A percentile compares a stretch with the other conserved stretches of the same genome.
Evolutionary conservation across 2,113 vertebrate genomes (phyloP).

Genomic region (Rhinoptilus africanus): DNA sequence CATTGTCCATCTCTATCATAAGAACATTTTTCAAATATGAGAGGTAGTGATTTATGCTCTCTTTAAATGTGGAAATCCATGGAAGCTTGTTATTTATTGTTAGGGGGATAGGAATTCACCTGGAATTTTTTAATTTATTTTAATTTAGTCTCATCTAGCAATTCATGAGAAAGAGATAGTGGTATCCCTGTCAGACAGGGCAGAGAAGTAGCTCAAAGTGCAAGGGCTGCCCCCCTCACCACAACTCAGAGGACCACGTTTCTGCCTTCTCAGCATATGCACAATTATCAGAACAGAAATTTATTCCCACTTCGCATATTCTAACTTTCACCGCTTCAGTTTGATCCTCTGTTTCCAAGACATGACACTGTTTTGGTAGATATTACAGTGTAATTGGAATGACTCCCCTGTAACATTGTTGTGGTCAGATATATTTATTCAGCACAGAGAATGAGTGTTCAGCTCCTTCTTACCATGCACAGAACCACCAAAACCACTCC

Average conservation of each 20-base stretch:
- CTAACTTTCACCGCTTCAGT: background rate
- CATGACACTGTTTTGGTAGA: background rate
- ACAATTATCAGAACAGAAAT: background rate
- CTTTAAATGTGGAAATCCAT: background rate
- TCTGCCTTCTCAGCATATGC: background rate
- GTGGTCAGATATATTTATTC: background rate
- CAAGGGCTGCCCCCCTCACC: background rate
- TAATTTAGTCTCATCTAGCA: background rate
- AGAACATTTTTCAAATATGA: background rate
- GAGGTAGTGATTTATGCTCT: background rate
- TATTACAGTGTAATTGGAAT: background rate
- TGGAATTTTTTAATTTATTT: background rate
- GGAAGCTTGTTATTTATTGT: background rate
- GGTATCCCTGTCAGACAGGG: background rate
- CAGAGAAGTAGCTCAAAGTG: background rate
- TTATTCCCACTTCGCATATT: background rate
- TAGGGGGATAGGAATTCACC: background rate
- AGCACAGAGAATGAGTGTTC: background rate
- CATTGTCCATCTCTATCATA: background rate
- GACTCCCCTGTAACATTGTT: background rate
- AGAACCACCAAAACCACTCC: background rate
- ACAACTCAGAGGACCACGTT: background rate
- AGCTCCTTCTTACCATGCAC: background rate
- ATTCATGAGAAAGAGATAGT: background rate
- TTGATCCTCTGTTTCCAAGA: background rate